Base-by-base conservation (phyloP, 1,140 invertebrate species). In the Sminthurinus signatus region DNA sequence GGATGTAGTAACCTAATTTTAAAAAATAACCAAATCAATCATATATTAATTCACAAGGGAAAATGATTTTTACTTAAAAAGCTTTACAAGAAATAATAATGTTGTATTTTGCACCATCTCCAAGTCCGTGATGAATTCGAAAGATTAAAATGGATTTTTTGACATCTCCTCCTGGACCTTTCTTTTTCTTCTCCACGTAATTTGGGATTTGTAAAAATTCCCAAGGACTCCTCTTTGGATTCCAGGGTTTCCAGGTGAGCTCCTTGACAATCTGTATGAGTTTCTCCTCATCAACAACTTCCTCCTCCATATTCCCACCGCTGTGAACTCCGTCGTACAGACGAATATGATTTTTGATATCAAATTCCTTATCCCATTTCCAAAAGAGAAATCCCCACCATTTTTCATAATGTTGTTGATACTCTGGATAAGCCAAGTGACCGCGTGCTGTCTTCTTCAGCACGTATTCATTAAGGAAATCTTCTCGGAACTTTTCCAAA, bases 351-450 rank as follows among this genome's bases (percentile, higher is more conserved):
- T 69, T 48, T 28, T 39, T 25, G 8, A 69, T 66, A 28, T 65
- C 46, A 32, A 69, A 69, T n/a, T 36, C 15, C 23, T 62, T 43
- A n/a, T 69, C 64, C 68, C 63, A 65, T 42, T 56, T 51, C 68
- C 68, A 69, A 44, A 69, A 65, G 3, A 58, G 54, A 42, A 63
- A 66, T 17, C 68, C 68, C 17, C 50, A 29, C 70, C 70, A 72
- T 8, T 28, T 56, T 15, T 44, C 32, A 23, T 58, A 67, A 32
- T 59, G 60, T 39, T 72, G 70, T 32, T 67, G 70, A 51, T 67
- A 67, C 43, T 72, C 70, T n/a, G 70, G 70, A 48, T 59, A 66
- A 3, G 19, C 15, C 4, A 67, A 31, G 21, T 59, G 15, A 2
- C 64, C 63, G 4, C 17, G 2, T 0, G 4, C n/a, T 15, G 32